Evolutionary conservation across 2,888 invertebrate species (phyloP).

Genomic region (Ernsta delagoae): DNA sequence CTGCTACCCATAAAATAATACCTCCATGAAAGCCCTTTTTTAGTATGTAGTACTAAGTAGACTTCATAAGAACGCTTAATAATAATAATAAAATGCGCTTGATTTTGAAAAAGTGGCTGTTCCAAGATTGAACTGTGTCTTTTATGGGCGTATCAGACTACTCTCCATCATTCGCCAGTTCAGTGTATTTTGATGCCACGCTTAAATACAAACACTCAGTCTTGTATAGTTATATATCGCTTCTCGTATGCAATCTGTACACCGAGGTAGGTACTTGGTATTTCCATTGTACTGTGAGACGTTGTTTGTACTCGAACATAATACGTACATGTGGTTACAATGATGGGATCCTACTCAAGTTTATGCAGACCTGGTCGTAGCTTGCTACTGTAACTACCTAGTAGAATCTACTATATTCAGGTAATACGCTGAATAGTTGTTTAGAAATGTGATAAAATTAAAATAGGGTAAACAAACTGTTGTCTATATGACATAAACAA

Average conservation of each 20-base stretch:
- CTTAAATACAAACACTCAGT: neutral
- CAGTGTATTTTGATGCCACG: conserved; percentile 7
- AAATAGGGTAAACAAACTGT: no score
- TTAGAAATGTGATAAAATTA: no score
- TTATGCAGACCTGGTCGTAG: neutral
- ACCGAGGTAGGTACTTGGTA: conserved; percentile 1
- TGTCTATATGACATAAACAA: no score
- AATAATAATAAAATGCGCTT: no score
- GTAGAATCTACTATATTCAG: no score
- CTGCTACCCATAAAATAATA: no score
- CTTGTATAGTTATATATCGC: neutral
- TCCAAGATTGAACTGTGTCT: neutral
- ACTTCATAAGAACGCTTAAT: no score
- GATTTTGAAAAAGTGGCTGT: neutral
- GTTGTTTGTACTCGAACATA: conserved; percentile 10
- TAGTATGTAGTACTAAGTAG: no score
- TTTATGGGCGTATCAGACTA: neutral
- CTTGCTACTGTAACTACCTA: no score
- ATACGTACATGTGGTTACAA: neutral
- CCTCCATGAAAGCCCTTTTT: no score
- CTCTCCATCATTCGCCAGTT: neutral
- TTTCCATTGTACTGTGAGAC: conserved; percentile 5
- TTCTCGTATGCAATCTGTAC: conserved; percentile 13
- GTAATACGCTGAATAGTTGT: no score
- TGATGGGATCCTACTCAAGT: conserved; percentile 3